Evolutionary conservation across 2,797 vertebrate species (phyloP).

Genomic region (Apodemus agrarius): DNA sequence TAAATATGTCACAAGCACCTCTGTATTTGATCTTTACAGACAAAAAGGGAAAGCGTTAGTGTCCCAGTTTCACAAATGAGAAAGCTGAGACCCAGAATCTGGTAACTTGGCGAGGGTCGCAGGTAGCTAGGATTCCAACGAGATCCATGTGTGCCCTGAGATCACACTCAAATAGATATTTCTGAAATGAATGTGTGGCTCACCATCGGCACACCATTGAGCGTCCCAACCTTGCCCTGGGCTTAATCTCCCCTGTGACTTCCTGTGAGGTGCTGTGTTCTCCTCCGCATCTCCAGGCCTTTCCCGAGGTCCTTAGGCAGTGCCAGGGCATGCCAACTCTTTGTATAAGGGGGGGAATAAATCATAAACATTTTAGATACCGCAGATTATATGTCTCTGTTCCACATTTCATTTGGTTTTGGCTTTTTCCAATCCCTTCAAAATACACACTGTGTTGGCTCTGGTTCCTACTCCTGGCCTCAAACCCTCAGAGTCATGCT

Average conservation of each 20-base stretch:
- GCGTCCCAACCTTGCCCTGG: neutral
- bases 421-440: neutral
- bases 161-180: neutral
- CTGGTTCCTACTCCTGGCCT: neutral
- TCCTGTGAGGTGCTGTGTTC: neutral
- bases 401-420: neutral
- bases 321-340: neutral
- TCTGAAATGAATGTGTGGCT: neutral
- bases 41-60: neutral
- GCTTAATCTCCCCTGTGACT: neutral
- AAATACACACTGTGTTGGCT: neutral
- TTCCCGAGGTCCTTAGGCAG: neutral
- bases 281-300: neutral
- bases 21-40: neutral
- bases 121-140: neutral
- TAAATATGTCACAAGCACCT: neutral
- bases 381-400: neutral
- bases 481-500: neutral
- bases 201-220: neutral
- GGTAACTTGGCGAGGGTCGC: neutral
- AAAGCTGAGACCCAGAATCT: neutral
- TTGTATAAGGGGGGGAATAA: neutral
- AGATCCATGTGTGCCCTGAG: neutral
- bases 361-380: conserved; percentile 14
- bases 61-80: neutral